phyloP scores from a whole-genome alignment of 1,140 invertebrate species.

The Mycetomoellerius zeteki region DNA sequence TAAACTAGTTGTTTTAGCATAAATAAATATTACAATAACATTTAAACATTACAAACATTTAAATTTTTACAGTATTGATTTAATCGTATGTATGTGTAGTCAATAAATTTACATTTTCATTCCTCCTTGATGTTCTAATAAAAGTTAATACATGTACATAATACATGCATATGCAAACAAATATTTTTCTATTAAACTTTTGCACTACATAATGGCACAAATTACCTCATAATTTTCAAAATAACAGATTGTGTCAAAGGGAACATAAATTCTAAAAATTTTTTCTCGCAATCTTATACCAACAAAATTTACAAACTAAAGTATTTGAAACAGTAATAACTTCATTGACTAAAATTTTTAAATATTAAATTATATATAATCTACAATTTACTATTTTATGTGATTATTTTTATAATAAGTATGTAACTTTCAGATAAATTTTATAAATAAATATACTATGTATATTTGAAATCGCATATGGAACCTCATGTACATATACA shows the following conservation, averaged over 20 bases:
- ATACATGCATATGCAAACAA: not conserved
- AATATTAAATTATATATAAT: not conserved
- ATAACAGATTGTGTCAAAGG: not conserved
- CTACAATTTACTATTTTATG: not conserved
- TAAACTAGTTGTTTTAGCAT: not conserved
- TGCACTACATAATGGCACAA: not conserved
- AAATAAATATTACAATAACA: not conserved
- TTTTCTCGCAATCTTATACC: not conserved
- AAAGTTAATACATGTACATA: not conserved
- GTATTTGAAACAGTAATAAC: not conserved
- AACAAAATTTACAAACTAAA: not conserved
- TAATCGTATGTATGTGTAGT: not conserved
- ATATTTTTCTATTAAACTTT: slow-evolving; percentile 20
- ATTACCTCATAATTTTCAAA: not conserved
- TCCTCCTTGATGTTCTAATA: not conserved
- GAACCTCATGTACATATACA: not conserved
- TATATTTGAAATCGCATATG: not conserved
- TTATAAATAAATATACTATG: not conserved
- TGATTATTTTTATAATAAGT: slow-evolving; percentile 16
- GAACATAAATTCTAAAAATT: slow-evolving; percentile 8
- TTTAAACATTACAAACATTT: not conserved
- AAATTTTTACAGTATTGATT: slow-evolving; percentile 29
- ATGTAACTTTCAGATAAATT: not conserved
- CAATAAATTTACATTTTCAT: not conserved
- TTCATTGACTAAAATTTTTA: not conserved